phyloP scores from a whole-genome alignment of 1,140 invertebrate genomes.

The Bombus polaris region DNA sequence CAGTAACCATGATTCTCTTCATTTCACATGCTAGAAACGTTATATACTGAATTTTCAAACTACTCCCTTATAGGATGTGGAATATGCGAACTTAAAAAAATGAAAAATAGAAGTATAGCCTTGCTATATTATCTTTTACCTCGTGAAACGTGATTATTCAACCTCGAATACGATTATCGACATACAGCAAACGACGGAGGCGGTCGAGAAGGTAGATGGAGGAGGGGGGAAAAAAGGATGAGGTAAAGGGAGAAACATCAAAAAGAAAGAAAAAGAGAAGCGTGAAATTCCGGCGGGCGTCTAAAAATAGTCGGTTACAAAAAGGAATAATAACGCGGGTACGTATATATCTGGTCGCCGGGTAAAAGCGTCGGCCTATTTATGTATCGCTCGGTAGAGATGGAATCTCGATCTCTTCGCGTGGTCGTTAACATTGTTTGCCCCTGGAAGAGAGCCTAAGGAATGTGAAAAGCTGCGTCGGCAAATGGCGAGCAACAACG shows the following conservation, averaged over 20 bases:
- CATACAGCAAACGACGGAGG: neutral
- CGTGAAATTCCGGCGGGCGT: slow-evolving; percentile 62
- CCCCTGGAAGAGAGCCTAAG: slow-evolving; percentile 56
- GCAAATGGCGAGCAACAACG: slow-evolving; percentile 50
- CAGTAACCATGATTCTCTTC: no score
- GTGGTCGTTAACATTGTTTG: slow-evolving; percentile 72
- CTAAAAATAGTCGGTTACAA: slow-evolving; percentile 70
- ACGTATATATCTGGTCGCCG: slow-evolving; percentile 56
- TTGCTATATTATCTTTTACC: neutral
- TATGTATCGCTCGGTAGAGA: slow-evolving; percentile 62
- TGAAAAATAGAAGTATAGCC: neutral
- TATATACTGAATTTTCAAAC: no score
- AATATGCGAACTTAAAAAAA: neutral
- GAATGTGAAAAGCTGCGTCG: slow-evolving; percentile 68
- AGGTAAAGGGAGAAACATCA: slow-evolving; percentile 22
- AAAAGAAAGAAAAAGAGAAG: slow-evolving; percentile 37
- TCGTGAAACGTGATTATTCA: neutral
- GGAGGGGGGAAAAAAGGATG: neutral
- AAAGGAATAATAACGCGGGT: slow-evolving; percentile 64
- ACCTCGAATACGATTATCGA: neutral
- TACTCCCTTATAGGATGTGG: neutral
- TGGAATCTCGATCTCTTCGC: slow-evolving; percentile 63
- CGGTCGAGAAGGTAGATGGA: neutral
- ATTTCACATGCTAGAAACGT: no score
- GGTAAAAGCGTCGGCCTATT: slow-evolving; percentile 65